phyloP scores from a whole-genome alignment of 2,797 vertebrate species.

The Ambastaia sidthimunki region DNA sequence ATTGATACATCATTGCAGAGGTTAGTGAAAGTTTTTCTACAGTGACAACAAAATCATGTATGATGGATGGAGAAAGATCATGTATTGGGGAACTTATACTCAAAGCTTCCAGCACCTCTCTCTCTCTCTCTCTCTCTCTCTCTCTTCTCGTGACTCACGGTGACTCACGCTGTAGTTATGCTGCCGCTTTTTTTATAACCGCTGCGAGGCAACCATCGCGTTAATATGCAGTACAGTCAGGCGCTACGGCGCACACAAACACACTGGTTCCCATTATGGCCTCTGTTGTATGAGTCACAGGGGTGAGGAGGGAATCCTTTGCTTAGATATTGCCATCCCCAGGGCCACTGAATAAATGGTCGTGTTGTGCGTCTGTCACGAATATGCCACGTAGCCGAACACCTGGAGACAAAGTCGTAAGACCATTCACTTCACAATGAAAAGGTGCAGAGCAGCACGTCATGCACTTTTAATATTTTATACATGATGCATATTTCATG shows the following conservation, averaged over 20 bases:
- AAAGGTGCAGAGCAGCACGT: background rate
- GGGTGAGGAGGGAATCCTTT: slow-evolving; percentile 71
- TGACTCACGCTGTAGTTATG: slow-evolving; percentile 76
- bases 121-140: background rate
- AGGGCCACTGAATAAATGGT: slow-evolving; percentile 46
- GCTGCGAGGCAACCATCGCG: slow-evolving; percentile 72
- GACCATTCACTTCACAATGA: background rate
- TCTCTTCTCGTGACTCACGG: too few species aligned
- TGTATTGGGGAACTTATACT: slow-evolving; percentile 21
- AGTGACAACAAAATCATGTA: slow-evolving; percentile 32
- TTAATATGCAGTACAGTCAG: slow-evolving; percentile 74
- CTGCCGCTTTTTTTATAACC: slow-evolving; percentile 69
- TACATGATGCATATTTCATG: background rate
- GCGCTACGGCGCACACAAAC: slow-evolving; percentile 49
- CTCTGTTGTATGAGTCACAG: slow-evolving; percentile 65
- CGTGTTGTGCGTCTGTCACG: slow-evolving; percentile 47
- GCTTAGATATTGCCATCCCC: slow-evolving; percentile 59
- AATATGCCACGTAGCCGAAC: slow-evolving; percentile 25
- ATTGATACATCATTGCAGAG: background rate
- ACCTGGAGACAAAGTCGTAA: slow-evolving; percentile 10
- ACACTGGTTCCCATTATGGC: slow-evolving; percentile 54
- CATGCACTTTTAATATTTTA: background rate
- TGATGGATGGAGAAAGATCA: slow-evolving; percentile 45
- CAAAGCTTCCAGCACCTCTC: background rate
- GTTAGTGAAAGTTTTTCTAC: slow-evolving; percentile 18